These are phyloP conservation scores for Oreonectes daqikongensis DNA, from an alignment of 2,797 vertebrate species.

Conservation along the genomic window DNA sequence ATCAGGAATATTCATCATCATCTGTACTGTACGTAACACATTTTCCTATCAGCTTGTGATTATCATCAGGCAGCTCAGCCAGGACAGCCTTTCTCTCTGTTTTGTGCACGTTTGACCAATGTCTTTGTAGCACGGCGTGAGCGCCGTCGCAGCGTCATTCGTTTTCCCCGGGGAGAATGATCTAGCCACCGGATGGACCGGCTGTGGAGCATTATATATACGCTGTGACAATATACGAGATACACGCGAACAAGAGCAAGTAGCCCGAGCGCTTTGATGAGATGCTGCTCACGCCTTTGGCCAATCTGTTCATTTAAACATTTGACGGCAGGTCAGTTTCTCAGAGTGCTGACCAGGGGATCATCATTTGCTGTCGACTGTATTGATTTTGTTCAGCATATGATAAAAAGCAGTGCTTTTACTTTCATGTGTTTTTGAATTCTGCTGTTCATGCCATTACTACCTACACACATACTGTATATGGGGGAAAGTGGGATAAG, in stretches of 20 bases:
- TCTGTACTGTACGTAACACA: background rate
- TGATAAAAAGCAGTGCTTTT: conserved; percentile 29
- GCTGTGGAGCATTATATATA: conserved; percentile 1
- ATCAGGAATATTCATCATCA: background rate
- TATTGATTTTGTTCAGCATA: conserved; percentile 34
- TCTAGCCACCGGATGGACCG: background rate
- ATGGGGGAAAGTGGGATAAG: background rate
- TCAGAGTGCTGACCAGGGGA: conserved; percentile 34
- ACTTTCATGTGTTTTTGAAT: conserved; percentile 10
- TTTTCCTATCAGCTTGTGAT: conserved; percentile 55
- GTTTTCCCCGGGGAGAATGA: conserved; percentile 3
- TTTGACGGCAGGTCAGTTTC: conserved; percentile 30
- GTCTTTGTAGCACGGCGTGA: background rate
- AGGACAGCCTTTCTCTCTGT: conserved; percentile 40
- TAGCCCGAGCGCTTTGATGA: conserved; percentile 9
- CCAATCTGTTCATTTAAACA: conserved; percentile 42
- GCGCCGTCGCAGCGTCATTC: background rate
- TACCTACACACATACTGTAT: background rate
- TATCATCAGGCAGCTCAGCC: conserved; percentile 67
- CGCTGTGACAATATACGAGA: conserved; percentile 6
- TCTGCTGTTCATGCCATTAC: background rate
- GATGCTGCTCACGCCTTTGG: conserved; percentile 13
- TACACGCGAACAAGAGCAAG: background rate
- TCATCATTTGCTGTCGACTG: conserved; percentile 1
- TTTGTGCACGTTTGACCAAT: conserved; percentile 9